Evolutionary conservation across 2,888 invertebrate species (phyloP).

Genomic region (Papilio protenor): DNA sequence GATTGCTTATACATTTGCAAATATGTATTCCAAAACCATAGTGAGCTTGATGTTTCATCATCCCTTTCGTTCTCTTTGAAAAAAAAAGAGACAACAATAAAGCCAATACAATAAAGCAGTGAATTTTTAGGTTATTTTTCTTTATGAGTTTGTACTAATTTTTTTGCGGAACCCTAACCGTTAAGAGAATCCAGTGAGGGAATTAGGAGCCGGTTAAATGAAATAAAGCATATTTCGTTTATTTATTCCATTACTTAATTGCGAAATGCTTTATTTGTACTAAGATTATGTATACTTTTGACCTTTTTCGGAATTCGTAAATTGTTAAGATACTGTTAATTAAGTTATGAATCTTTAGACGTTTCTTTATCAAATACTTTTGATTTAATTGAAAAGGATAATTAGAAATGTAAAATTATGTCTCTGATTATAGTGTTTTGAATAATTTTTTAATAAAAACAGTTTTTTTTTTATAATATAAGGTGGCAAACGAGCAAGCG

Average conservation of each 20-base stretch:
- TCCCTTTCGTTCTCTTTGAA: no score
- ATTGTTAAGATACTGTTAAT: constrained; percentile 3
- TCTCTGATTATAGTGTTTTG: no score
- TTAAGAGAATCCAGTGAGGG: constrained; percentile 30
- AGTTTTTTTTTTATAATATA: no score
- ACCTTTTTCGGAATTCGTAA: not conserved
- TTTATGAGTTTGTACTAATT: not conserved
- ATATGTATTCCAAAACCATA: no score
- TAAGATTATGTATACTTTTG: constrained; percentile 7
- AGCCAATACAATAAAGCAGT: no score
- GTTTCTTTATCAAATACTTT: not conserved
- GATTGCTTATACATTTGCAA: no score
- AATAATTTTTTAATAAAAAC: no score
- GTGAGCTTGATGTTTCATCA: no score
- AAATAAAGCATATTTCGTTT: constrained; percentile 43
- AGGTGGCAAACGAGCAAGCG: no score
- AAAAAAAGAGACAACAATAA: no score
- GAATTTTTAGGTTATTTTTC: no score
- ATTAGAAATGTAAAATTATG: no score
- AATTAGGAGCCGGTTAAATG: constrained; percentile 40
- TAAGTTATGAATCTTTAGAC: not conserved
- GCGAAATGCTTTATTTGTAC: constrained; percentile 33
- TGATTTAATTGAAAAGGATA: not conserved
- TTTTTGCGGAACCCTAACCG: constrained; percentile 27
- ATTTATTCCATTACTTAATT: constrained; percentile 44